A percentile compares a stretch with the other conserved stretches of the same genome.
phyloP scores from a whole-genome alignment of 2,888 invertebrate species.

The Odontothrips loti region DNA sequence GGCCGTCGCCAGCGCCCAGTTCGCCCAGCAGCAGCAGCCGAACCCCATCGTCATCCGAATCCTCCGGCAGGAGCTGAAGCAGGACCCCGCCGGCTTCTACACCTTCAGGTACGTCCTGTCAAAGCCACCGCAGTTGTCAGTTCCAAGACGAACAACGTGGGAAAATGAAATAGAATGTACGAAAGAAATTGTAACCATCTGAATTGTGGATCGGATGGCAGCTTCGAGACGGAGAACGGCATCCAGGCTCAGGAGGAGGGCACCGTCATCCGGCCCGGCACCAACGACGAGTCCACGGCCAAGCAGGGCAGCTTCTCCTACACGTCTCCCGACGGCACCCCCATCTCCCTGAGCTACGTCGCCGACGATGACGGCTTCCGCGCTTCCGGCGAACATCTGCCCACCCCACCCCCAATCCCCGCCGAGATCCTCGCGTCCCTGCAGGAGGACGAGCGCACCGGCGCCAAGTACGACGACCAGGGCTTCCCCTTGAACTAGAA shows the following conservation, averaged over 20 bases:
- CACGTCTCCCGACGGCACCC: constrained; percentile 62
- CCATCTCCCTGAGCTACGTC: constrained; percentile 55
- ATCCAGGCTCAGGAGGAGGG: constrained; percentile 49
- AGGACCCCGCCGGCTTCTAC: constrained; percentile 3
- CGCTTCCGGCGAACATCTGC: constrained; percentile 52
- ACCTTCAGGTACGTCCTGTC: background rate
- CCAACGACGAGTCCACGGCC: constrained; percentile 51
- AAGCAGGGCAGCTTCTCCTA: constrained; percentile 69
- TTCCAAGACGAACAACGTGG: too few relatives aligned
- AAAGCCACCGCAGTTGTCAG: background rate
- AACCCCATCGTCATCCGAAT: background rate
- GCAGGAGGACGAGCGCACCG: background rate
- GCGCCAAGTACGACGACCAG: constrained; percentile 4
- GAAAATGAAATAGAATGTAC: too few relatives aligned
- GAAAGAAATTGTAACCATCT: too few relatives aligned
- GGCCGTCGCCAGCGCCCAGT: background rate
- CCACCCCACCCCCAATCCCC: constrained; percentile 47
- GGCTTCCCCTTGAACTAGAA: background rate
- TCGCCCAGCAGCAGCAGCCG: background rate
- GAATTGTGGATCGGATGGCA: too few relatives aligned
- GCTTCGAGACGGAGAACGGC: constrained; percentile 50
- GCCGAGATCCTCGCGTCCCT: constrained; percentile 42
- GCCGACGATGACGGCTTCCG: constrained; percentile 69
- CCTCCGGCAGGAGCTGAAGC: background rate
- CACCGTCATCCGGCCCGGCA: constrained; percentile 55